Conservation (phyloP, 2,888 invertebrate species). For the Dendrolimus pini region DNA sequence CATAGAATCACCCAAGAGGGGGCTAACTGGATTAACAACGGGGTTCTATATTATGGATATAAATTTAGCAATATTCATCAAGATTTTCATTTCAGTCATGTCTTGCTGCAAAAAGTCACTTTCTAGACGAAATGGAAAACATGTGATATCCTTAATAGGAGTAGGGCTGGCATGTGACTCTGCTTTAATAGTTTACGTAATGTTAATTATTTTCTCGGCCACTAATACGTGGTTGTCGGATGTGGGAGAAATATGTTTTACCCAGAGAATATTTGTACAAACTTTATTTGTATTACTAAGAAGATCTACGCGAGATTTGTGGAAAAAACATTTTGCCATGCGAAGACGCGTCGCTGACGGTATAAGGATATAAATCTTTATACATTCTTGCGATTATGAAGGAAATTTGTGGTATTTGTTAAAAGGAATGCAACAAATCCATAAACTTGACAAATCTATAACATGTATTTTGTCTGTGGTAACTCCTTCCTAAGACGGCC, state of each 20-base stretch:
- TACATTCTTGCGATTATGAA: too few relatives aligned
- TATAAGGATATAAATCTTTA: background rate
- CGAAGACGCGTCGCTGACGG: background rate
- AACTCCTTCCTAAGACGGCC: too few relatives aligned
- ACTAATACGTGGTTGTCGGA: background rate
- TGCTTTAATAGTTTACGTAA: background rate
- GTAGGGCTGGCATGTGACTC: conserved; percentile 21
- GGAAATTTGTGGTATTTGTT: too few relatives aligned
- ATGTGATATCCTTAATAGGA: conserved; percentile 19
- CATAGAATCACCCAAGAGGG: fast-evolving
- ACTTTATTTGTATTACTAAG: conserved; percentile 1
- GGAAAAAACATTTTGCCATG: conserved; percentile 1
- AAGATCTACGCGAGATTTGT: conserved; percentile 2
- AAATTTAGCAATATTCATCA: conserved; percentile 16
- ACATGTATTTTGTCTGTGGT: too few relatives aligned
- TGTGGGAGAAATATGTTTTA: background rate
- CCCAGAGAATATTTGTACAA: conserved; percentile 2
- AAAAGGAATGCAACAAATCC: too few relatives aligned
- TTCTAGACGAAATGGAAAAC: conserved; percentile 13
- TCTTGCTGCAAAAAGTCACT: conserved; percentile 15
- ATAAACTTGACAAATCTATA: too few relatives aligned
- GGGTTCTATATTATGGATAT: conserved; percentile 10
- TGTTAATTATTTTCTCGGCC: background rate
- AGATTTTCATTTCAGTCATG: conserved; percentile 15
- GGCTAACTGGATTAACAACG: background rate